Conservation (phyloP, 2,113 vertebrate species). For the Melospiza melodia region DNA sequence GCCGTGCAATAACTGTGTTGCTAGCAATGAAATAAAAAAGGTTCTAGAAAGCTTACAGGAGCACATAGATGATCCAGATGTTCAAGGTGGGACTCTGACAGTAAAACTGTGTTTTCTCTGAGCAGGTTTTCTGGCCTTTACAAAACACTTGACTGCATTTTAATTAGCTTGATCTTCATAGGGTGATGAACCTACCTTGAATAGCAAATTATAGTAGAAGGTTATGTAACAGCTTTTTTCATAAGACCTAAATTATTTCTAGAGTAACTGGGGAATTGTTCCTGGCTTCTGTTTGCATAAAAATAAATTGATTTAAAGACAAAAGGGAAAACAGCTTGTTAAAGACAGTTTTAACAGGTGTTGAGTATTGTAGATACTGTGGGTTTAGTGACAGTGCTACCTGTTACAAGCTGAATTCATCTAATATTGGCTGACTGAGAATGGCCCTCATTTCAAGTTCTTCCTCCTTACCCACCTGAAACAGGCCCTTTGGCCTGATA, state of each 20-base stretch:
- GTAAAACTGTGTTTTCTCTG: not conserved
- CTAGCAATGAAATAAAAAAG: slow-evolving; percentile 85
- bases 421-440: not conserved
- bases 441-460: not conserved
- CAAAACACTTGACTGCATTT: not conserved
- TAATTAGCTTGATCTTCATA: not conserved
- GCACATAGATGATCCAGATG: slow-evolving; percentile 84
- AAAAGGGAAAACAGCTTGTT: not conserved
- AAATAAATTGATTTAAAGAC: not conserved
- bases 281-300: not conserved
- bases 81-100: slow-evolving; percentile 79
- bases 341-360: not conserved
- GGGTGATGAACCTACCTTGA: not conserved
- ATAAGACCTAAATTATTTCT: not conserved
- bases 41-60: slow-evolving; percentile 86
- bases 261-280: not conserved
- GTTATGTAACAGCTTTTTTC: not conserved
- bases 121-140: not conserved
- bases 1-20: slow-evolving; percentile 69
- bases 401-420: not conserved
- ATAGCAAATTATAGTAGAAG: not conserved
- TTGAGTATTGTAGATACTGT: not conserved
- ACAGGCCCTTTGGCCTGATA: not conserved
- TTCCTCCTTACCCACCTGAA: not conserved
- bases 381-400: not conserved